Evolutionary conservation across 2,113 vertebrate genomes (phyloP).

Genomic region (Amphiprion percula): DNA sequence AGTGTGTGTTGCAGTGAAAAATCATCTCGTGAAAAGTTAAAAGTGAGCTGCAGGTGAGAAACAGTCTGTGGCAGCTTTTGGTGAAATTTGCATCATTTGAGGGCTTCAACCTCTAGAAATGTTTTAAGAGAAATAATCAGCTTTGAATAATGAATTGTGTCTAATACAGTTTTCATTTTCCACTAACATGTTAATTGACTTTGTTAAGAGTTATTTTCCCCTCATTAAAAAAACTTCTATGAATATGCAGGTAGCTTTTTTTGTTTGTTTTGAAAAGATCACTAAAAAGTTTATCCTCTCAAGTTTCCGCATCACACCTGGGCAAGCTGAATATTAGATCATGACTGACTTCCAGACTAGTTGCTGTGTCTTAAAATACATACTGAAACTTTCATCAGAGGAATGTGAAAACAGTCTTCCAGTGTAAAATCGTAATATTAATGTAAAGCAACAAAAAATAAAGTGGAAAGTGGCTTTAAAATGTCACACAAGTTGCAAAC

Average conservation of each 20-base stretch:
- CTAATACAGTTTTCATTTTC: too few relatives aligned
- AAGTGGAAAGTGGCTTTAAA: not conserved
- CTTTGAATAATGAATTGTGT: too few relatives aligned
- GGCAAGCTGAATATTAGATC: not conserved
- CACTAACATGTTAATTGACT: too few relatives aligned
- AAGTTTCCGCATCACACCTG: not conserved
- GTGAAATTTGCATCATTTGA: not conserved
- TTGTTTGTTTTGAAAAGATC: too few relatives aligned
- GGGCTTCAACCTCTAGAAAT: not conserved
- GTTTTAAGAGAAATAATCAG: too few relatives aligned
- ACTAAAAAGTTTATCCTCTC: too few relatives aligned
- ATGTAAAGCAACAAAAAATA: not conserved
- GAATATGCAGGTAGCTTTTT: too few relatives aligned
- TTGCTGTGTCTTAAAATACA: not conserved
- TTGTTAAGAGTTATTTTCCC: too few relatives aligned
- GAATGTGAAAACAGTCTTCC: not conserved
- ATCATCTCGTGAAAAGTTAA: slow-evolving; percentile 28
- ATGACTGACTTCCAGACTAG: not conserved
- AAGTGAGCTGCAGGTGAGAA: slow-evolving; percentile 6
- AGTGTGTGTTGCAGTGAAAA: not conserved
- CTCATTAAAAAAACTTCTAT: too few relatives aligned
- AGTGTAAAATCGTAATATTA: not conserved
- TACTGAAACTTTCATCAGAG: not conserved
- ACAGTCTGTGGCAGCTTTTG: not conserved
- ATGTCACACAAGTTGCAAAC: not conserved